Percentiles rank a stretch among this genome's conserved stretches.
phyloP scores from a whole-genome alignment of 2,888 invertebrate species.

The Eupithecia subfuscata region DNA sequence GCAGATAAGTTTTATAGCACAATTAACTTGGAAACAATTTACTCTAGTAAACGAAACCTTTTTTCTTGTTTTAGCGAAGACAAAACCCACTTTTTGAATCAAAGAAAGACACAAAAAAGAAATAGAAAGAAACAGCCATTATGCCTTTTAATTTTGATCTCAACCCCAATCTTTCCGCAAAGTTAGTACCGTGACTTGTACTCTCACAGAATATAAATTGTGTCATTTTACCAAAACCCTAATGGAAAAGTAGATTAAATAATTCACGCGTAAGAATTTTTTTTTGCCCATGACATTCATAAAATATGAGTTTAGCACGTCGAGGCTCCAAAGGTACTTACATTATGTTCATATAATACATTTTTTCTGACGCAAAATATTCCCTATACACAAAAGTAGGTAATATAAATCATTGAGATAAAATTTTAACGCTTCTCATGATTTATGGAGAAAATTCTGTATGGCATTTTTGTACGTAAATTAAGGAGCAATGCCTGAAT shows the following conservation, averaged over 20 bases:
- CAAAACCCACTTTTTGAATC: not conserved
- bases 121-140: not conserved
- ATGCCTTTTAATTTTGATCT: conserved; percentile 8
- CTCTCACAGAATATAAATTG: conserved; percentile 78
- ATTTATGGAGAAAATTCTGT: conserved; percentile 62
- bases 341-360: conserved; percentile 44
- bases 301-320: conserved; percentile 77
- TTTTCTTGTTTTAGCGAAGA: not conserved
- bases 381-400: conserved; percentile 64
- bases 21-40: not conserved
- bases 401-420: conserved; percentile 71
- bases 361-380: conserved; percentile 62
- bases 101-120: not conserved
- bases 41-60: not conserved
- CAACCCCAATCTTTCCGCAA: conserved; percentile 71
- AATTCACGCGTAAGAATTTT: conserved; percentile 80
- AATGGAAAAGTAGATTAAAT: conserved; percentile 83
- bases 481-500: conserved; percentile 25
- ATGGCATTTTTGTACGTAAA: conserved; percentile 51
- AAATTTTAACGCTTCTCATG: conserved; percentile 62
- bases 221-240: conserved; percentile 78
- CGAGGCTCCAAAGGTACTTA: conserved; percentile 49
- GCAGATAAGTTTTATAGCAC: not conserved
- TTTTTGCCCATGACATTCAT: conserved; percentile 79
- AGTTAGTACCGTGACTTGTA: conserved; percentile 68